Base-by-base conservation (phyloP, 30 jellyfish, hydroid and myxozoan genomes). In the Cassiopea xamachana region DNA sequence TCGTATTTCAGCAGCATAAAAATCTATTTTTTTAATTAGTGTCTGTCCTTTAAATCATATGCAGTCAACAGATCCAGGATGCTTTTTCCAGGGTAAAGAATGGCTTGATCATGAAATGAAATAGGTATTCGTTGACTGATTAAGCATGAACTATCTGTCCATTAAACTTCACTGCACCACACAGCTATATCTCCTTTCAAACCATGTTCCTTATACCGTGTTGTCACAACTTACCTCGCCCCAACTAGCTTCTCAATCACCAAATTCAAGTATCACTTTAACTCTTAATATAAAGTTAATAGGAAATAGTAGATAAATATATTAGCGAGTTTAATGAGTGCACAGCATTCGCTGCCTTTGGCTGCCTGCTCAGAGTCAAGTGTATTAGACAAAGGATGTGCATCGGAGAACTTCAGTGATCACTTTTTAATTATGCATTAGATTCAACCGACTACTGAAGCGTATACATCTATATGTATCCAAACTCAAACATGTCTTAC, bases 391-490 rank as follows among this genome's bases (percentile, higher is more conserved):
- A 90, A 90, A 90, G 90, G 87, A 86, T 51, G 76, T 90, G 97
- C 93, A 82, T 84, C 87, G 81, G 48, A 84, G 90, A 64, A 60
- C 75, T 80, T 83, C 93, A 77, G 82, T 90, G 97, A 77, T 90
- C 97, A 83, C 86, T 78, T 8, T 44, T 90, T 61, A 90, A 90
- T 90, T 82, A 90, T 90, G 87, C 91, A 90, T 84, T 64, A 90
- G 91, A 60, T 60, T 87, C 91, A 83, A 84, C 90, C 97, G 83
- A 82, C 83, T 84, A 90, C 77, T 83, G 97, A 90, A 90, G 97
- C 97, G 92, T 90, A 79, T 72, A 88, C 64, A 80, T 17, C 80
- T 19, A 2, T 4, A 61, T 77, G 72, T 86, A 86, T 72, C 69
- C 87, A 86, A 75, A 60, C 58, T 75, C 50, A 44, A 27, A 73